Conservation (phyloP, 2,797 vertebrate species). For the Aeoliscus strigatus region DNA sequence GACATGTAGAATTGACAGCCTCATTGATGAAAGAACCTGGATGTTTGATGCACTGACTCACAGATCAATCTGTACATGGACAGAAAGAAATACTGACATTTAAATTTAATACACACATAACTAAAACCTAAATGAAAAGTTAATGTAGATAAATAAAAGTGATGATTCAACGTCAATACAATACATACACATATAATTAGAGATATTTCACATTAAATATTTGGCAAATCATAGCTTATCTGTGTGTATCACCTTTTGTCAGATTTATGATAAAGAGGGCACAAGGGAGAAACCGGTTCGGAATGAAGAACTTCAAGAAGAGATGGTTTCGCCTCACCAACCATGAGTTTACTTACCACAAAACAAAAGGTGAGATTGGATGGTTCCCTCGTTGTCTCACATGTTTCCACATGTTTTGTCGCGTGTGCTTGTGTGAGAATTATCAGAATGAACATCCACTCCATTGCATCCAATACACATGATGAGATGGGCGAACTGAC, state of each 20-base stretch:
- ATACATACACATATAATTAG: no score
- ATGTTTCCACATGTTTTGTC: no score
- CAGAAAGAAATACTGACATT: slow-evolving; percentile 32
- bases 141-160: background rate
- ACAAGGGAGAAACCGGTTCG: slow-evolving; percentile 94
- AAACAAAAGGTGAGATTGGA: slow-evolving; percentile 85
- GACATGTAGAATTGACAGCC: no score
- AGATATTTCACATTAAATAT: no score
- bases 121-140: no score
- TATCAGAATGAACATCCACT: no score
- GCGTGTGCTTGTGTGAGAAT: slow-evolving; percentile 6
- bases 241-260: slow-evolving; percentile 10
- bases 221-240: background rate
- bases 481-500: no score
- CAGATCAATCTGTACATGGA: no score
- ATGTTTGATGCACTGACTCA: slow-evolving; percentile 14
- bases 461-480: no score
- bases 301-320: slow-evolving; percentile 99
- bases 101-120: slow-evolving; percentile 16
- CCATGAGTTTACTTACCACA: slow-evolving; percentile 98
- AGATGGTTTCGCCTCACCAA: slow-evolving; percentile 98
- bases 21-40: background rate
- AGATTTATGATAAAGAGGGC: slow-evolving; percentile 99
- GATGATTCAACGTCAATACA: no score
- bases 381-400: no score